Evolutionary conservation across 2,113 vertebrate genomes (phyloP), one percentile per base, ranked within the genome.

Genomic region (Prietella phreatophila): DNA sequence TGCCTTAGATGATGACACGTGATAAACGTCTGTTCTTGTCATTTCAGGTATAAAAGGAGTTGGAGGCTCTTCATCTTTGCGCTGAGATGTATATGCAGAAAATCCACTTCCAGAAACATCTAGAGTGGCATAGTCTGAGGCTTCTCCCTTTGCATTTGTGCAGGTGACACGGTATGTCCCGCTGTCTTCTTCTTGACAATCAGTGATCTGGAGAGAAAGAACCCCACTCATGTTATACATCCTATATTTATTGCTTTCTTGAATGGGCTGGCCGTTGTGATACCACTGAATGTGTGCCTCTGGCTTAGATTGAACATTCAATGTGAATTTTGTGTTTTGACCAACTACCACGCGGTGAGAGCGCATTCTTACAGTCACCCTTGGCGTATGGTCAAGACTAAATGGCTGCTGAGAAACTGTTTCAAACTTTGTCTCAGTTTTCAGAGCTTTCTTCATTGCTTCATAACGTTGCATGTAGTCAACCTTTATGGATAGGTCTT

Each of bases 401-500:
- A 99, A 99, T 63, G 97, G 97, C 91, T 96, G 94, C 86, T 99
- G 98, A 85, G 96, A 97, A 89, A 98, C 93, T 88, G 97, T 96
- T 93, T 99, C 97, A 0, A 96, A 95, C 90, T 96, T 97, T 82
- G 96, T 96, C 94, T 98, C 97, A 86, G 97, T 95, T 93, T 98
- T 97, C 84, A 99, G 90, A 93, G 96, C 97, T 87, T 96, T 96
- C 93, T 99, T 99, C 95, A 97, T 97, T 88, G 97, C 96, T 88
- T 99, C 97, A 0, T 99, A 99, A 84, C 97, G 96, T 85, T 97
- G 98, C 84, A 98, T 96, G 91, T 97, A 98, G 92, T 99, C 97
- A 91, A 99, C 96, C 92, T 95, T 96, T 69, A 97, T 92, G 60
- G 96, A 95, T 61, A 96, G 95, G 53, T 98, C 98, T 92, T 96